Base-by-base conservation (phyloP, 2,888 invertebrate genomes). In the Resseliella maxima region DNA sequence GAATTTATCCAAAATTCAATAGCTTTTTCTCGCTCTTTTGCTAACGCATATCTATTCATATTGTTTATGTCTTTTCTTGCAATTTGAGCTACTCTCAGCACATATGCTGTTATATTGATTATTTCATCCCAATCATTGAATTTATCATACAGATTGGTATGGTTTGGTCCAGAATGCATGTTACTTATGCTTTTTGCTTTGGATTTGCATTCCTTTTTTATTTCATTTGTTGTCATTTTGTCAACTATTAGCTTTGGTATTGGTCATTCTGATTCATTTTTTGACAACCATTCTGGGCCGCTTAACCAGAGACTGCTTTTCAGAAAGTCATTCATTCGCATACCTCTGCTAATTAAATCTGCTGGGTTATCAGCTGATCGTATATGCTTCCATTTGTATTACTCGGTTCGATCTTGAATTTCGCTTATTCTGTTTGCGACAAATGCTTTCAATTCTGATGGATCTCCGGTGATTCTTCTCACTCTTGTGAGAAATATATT, bases 301-400 rank as follows among this genome's bases (percentile, higher is more conserved):
- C 50, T 5, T 46, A 5, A 31, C 85, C 85, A 85, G 1, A 81
- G 5, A 35, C 35, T 15, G 15, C n/a, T 81, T 21, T 50, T 31
- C n/a, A 1, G 24, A 31, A 6, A 85, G 21, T 2, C 27, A 12
- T 85, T 5, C 21, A 24, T 21, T 15, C 36, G 0, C 12, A 86
- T 81, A 24, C 89, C 88, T 12, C 89, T 87, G 15, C 88, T 88
- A 8, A 88, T 87, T 12, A 88, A 50, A 86, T 89, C 89, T 21
- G 88, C 88, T 81, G 88, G 88, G 87, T 89, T 89, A 24, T 88
- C 87, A 10, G 85, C 38, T 35, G 88, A 86, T 38, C 18, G 21
- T 24, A 89, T 88, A 86, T 89, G 88, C 38, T 87, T n/a, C 89
- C 89, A 89, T 46, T 87, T 24, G 27, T 46, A n/a, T n/a, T 36